Evolutionary conservation across 2,797 vertebrate genomes (phyloP), one percentile per base, ranked within the genome.

Genomic region (Coluber constrictor): DNA sequence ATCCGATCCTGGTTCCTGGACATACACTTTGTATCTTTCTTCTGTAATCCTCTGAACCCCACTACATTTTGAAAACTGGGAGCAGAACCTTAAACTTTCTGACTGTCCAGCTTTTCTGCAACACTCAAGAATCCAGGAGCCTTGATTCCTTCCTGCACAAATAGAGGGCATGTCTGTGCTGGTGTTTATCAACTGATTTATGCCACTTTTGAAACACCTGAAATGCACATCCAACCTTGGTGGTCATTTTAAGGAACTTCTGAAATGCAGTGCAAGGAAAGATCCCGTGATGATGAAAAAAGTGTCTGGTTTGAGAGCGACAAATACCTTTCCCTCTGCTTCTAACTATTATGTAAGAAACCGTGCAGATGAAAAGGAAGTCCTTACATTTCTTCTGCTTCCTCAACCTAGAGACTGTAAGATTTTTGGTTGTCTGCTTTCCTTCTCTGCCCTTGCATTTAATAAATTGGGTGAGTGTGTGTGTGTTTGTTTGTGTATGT

Each of bases 41-140:
- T 66, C 27, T 61, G 20, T 88, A 88, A 91, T 79, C 86, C 43
- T 27, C 90, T 61, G 66, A 88, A 61, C 37, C 86, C 57, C 43
- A 60, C 56, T 88, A 55, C 61, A 20, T 59, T 93, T 91, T 51
- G 29, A 55, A 87, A 93, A 88, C 61, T 91, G 90, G 90, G 90
- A 89, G 61, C 90, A 83, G 66, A 91, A 79, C 8, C 57, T 32
- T 70, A 91, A 88, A 5, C 47, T 47, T 88, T 88, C n/a, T 89
- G 90, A n/a, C 37, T 4, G 86, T 20, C 18, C 55, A 43, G 29
- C 43, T 70, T 90, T 74, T 56, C 27, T 91, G 20, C 23, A 43
- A 83, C 66, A 91, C 86, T 91, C 90, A 86, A 88, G 87, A 91
- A 88, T 70, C 66, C 92, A 83, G 92, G 87, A 88, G 56, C n/a